Evolutionary conservation across 2,888 invertebrate species (phyloP).

Genomic region (Adelphocoris suturalis): DNA sequence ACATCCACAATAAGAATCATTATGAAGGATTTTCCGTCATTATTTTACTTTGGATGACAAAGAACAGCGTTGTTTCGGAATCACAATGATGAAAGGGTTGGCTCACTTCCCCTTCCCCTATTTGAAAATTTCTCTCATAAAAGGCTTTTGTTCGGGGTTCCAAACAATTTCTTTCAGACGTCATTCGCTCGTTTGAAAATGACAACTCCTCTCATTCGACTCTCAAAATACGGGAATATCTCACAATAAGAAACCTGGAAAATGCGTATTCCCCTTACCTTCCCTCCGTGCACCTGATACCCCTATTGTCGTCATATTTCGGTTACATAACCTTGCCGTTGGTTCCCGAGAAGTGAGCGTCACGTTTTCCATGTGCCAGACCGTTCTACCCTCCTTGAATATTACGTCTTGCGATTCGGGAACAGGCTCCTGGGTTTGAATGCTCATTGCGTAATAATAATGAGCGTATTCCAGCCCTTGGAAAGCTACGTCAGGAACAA

Average conservation of each 20-base stretch:
- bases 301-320: conserved; percentile 12
- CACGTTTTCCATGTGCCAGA: not conserved
- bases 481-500: conserved; percentile 6
- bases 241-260: conserved; percentile 11
- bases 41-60: conserved; percentile 5
- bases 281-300: not conserved
- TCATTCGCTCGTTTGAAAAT: not conserved
- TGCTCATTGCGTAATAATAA: conserved; percentile 28
- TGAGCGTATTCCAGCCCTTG: not conserved
- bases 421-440: conserved; percentile 8
- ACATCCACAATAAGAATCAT: not conserved
- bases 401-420: conserved; percentile 17
- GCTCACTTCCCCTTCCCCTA: not conserved
- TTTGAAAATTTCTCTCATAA: not conserved
- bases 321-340: not conserved
- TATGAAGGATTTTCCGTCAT: not conserved
- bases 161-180: conserved; percentile 28
- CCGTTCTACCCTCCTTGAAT: not conserved
- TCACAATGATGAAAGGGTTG: conserved; percentile 3
- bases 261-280: not conserved
- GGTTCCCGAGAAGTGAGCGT: not conserved
- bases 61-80: conserved; percentile 7
- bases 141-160: conserved; percentile 14
- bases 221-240: not conserved
- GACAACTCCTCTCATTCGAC: not conserved